Evolutionary conservation across 2,797 vertebrate species (phyloP).

Genomic region (Sebastes miniatus): DNA sequence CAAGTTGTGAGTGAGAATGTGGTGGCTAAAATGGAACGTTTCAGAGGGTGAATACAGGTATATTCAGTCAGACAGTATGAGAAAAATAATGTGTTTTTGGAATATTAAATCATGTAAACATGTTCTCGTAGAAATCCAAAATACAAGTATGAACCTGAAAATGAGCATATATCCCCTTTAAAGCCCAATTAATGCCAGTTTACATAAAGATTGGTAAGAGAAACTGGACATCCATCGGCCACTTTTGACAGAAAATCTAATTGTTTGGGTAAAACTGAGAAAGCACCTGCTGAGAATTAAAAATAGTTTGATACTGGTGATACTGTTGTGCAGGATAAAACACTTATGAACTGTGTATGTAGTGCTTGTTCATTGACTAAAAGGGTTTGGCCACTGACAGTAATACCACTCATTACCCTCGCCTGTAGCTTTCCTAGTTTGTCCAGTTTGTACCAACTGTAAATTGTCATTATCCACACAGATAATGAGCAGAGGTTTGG

Average conservation of each 20-base stretch:
- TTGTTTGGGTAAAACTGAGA: not conserved
- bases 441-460: not conserved
- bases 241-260: not conserved
- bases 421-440: not conserved
- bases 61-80: no score
- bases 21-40: no score
- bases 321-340: not conserved
- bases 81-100: no score
- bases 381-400: not conserved
- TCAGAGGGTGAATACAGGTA: no score
- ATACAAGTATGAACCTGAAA: not conserved
- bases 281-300: not conserved
- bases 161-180: not conserved
- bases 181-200: not conserved
- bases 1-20: no score
- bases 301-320: not conserved
- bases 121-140: not conserved
- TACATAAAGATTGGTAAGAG: not conserved
- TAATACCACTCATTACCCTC: not conserved
- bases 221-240: not conserved
- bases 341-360: not conserved
- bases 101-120: not conserved
- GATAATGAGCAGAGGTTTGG: not conserved
- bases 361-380: not conserved
- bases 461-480: conserved; percentile 11